phyloP scores from a whole-genome alignment of 2,888 invertebrate species.

The Candidula unifasciata region DNA sequence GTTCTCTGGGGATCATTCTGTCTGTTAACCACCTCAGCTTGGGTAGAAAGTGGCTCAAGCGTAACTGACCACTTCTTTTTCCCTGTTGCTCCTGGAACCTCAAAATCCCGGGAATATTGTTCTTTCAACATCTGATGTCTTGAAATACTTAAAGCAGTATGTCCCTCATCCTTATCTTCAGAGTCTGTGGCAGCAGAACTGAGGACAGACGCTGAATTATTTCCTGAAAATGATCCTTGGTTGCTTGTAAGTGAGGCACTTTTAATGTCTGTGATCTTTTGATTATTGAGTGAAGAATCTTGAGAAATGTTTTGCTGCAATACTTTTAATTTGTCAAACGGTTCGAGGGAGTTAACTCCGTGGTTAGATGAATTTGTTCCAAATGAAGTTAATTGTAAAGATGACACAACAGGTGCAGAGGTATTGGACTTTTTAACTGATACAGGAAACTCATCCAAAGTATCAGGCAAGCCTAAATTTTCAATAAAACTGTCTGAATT shows the following conservation, averaged over 20 bases:
- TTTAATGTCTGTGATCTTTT: background rate
- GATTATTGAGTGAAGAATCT: background rate
- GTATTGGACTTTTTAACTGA: background rate
- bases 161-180: background rate
- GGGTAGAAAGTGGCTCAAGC: conserved; percentile 56
- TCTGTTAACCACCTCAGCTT: conserved; percentile 57
- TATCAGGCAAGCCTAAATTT: conserved; percentile 23
- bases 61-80: conserved; percentile 62
- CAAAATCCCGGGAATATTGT: conserved; percentile 69
- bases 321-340: background rate
- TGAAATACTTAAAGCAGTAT: conserved; percentile 35
- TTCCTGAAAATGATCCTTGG: background rate
- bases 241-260: background rate
- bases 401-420: background rate
- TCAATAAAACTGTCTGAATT: background rate
- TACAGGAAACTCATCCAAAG: conserved; percentile 13
- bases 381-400: background rate
- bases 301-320: background rate
- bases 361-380: background rate
- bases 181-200: background rate
- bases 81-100: conserved; percentile 54
- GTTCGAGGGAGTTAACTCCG: background rate
- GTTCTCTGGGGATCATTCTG: conserved; percentile 51
- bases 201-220: background rate
- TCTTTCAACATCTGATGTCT: conserved; percentile 63